Evolutionary conservation across 2,888 invertebrate genomes (phyloP).

Genomic region (Ceraclea dissimilis): DNA sequence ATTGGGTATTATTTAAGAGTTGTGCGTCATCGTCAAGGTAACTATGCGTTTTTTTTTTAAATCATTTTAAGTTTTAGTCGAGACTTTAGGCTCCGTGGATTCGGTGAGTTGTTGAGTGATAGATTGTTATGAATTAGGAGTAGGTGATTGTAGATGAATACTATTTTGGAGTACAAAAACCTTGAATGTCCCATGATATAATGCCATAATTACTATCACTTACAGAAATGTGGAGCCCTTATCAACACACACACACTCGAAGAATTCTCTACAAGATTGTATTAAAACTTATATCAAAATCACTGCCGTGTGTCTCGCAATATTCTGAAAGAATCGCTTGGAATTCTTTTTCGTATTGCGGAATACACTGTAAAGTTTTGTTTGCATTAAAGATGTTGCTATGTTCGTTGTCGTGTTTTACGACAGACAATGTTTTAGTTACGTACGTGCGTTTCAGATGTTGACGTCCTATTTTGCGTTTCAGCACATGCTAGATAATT

Average conservation of each 20-base stretch:
- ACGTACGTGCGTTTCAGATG: too few species aligned
- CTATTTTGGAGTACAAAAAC: not conserved
- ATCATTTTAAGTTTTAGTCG: too few species aligned
- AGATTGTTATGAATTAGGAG: not conserved
- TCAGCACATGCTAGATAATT: too few species aligned
- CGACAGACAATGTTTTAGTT: too few species aligned
- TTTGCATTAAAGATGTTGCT: not conserved
- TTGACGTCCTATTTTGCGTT: too few species aligned
- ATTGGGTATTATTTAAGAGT: not conserved
- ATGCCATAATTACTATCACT: conserved; percentile 4
- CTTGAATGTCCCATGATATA: conserved; percentile 3
- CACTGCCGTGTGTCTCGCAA: not conserved
- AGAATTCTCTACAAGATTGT: not conserved
- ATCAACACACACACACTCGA: not conserved
- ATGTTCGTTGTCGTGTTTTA: not conserved
- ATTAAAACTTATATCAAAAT: not conserved
- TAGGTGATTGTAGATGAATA: conserved; percentile 4
- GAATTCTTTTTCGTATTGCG: too few species aligned
- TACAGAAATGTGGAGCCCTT: conserved; percentile 6
- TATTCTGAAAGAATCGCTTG: not conserved
- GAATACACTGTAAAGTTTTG: not conserved
- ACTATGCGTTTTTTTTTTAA: not conserved
- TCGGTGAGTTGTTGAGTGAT: not conserved
- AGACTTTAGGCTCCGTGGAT: conserved; percentile 1
- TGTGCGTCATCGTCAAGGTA: not conserved